These are phyloP conservation scores for Mamestra brassicae DNA, from an alignment of 2,888 invertebrate species.

Conservation along the genomic window DNA sequence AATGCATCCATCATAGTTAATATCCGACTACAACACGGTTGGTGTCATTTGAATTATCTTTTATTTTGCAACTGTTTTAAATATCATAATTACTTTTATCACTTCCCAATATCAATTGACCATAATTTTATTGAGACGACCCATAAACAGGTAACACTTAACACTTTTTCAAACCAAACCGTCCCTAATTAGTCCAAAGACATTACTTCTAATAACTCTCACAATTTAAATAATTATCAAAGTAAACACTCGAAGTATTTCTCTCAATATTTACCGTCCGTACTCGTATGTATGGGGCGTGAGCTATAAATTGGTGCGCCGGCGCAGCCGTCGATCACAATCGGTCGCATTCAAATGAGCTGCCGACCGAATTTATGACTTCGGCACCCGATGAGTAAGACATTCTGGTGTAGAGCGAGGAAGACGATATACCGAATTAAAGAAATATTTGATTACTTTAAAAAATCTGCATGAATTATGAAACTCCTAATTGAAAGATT, in stretches of 20 bases:
- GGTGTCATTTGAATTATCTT: too few species aligned
- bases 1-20: too few species aligned
- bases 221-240: constrained; percentile 53
- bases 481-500: too few species aligned
- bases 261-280: constrained; percentile 61
- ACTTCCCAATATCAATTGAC: too few species aligned
- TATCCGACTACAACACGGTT: too few species aligned
- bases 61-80: too few species aligned
- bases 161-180: neutral
- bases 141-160: neutral
- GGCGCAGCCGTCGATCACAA: constrained; percentile 87
- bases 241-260: constrained; percentile 49
- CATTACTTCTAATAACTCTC: constrained; percentile 33
- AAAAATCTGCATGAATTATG: too few species aligned
- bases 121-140: too few species aligned
- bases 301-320: constrained; percentile 74
- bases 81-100: too few species aligned
- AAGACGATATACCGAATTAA: neutral
- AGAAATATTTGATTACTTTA: too few species aligned
- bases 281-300: constrained; percentile 62
- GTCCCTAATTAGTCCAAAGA: constrained; percentile 16
- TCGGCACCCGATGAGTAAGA: constrained; percentile 83
- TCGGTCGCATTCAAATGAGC: constrained; percentile 89
- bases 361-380: constrained; percentile 84
- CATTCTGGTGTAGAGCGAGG: constrained; percentile 72